These are phyloP conservation scores for Distichodus sexfasciatus DNA, from an alignment of 2,797 vertebrate species.

Conservation along the genomic window DNA sequence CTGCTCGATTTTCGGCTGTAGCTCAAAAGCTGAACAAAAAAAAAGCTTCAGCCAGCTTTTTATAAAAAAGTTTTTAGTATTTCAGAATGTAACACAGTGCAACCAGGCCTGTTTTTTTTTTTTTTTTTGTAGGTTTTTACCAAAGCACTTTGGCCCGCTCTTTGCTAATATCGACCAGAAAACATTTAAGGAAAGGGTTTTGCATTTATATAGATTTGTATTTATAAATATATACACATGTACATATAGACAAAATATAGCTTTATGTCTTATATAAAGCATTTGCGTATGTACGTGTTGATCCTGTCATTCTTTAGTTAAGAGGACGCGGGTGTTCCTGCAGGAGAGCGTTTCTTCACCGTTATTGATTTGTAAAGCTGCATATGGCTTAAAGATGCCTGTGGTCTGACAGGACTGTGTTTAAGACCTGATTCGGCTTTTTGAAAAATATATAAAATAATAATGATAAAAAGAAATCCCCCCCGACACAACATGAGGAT, in stretches of 20 bases:
- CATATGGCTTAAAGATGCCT: constrained; percentile 71
- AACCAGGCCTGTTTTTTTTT: constrained; percentile 49
- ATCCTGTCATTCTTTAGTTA: constrained; percentile 45
- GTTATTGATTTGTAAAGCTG: constrained; percentile 45
- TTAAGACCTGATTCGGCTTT: constrained; percentile 31
- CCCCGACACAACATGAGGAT: too few species aligned
- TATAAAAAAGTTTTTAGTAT: constrained; percentile 22
- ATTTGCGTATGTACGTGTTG: constrained; percentile 57
- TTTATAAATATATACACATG: constrained; percentile 83
- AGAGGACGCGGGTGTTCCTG: constrained; percentile 54
- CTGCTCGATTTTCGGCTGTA: constrained; percentile 53
- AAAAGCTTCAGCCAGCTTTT: constrained; percentile 46
- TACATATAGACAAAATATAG: constrained; percentile 86
- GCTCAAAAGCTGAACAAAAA: constrained; percentile 50
- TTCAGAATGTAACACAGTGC: constrained; percentile 48
- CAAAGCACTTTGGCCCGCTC: constrained; percentile 52
- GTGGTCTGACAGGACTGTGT: constrained; percentile 53
- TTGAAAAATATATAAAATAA: neutral
- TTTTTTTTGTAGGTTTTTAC: constrained; percentile 31
- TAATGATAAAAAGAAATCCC: too few species aligned
- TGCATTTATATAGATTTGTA: constrained; percentile 73
- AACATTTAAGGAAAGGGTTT: constrained; percentile 69
- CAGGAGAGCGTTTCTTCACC: constrained; percentile 42
- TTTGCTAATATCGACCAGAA: constrained; percentile 53
- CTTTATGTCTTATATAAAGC: constrained; percentile 74